Percentiles rank a stretch among this genome's conserved stretches.
Conservation (phyloP, 2,888 invertebrate genomes). For the Boloria euphrosyne region DNA sequence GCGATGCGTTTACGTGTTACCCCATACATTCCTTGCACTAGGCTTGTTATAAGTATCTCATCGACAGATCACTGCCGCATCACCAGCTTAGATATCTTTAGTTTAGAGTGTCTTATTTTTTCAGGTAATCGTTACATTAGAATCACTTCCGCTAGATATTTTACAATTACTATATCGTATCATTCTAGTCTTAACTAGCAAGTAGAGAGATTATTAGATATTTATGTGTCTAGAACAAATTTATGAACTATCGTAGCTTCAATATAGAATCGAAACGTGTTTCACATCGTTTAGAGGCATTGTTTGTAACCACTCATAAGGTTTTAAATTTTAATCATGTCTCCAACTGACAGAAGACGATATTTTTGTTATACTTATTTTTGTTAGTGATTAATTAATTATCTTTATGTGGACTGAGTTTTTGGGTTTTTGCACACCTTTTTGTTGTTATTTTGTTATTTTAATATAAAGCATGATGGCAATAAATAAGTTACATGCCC, state of each 20-base stretch:
- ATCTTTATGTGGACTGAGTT: constrained; percentile 29
- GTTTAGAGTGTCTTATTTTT: constrained; percentile 7
- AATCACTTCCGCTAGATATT: constrained; percentile 5
- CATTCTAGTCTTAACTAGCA: neutral
- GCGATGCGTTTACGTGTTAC: constrained; percentile 46
- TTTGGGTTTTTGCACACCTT: constrained; percentile 19
- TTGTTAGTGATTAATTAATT: constrained; percentile 22
- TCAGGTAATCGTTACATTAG: constrained; percentile 1
- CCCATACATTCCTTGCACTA: constrained; percentile 44
- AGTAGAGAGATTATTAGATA: constrained; percentile 7
- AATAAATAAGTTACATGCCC: constrained; percentile 26
- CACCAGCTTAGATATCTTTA: constrained; percentile 17
- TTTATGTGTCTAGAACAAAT: constrained; percentile 1
- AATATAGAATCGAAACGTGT: constrained; percentile 15
- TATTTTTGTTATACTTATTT: constrained; percentile 27
- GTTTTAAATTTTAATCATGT: constrained; percentile 29
- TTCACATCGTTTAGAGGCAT: constrained; percentile 20
- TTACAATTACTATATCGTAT: constrained; percentile 10
- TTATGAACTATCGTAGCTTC: constrained; percentile 14
- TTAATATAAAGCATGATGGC: constrained; percentile 34
- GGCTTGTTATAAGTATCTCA: constrained; percentile 34
- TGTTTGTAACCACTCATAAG: constrained; percentile 21
- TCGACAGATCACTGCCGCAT: constrained; percentile 23
- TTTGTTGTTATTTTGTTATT: constrained; percentile 32
- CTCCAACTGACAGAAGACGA: constrained; percentile 26